A percentile compares a stretch with the other conserved stretches of the same genome.
Evolutionary conservation across 2,888 invertebrate genomes (phyloP).

Genomic region (Thera obeliscata): DNA sequence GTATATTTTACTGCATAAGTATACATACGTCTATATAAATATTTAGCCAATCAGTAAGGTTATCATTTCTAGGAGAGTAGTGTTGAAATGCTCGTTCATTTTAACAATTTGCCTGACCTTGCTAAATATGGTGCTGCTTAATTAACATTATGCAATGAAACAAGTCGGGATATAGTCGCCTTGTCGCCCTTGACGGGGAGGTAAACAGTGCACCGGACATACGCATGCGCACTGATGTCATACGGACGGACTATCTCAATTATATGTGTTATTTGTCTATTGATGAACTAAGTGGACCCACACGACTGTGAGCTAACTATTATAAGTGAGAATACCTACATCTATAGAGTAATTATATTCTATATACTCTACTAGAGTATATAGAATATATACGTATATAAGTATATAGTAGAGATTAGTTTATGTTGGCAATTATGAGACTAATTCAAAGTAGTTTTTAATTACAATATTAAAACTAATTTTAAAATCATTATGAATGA

Average conservation of each 20-base stretch:
- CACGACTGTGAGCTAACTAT: constrained; percentile 2
- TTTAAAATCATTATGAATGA: too few relatives aligned
- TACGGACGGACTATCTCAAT: constrained; percentile 25
- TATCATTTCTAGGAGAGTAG: neutral
- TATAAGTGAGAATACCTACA: neutral
- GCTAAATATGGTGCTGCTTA: constrained; percentile 28
- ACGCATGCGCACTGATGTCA: constrained; percentile 37
- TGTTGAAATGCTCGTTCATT: constrained; percentile 3
- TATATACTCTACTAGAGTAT: too few relatives aligned
- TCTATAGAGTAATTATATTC: too few relatives aligned
- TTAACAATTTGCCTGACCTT: constrained; percentile 14
- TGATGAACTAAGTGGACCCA: constrained; percentile 5
- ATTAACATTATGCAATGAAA: constrained; percentile 33
- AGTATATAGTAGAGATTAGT: too few relatives aligned
- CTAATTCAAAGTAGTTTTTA: too few relatives aligned
- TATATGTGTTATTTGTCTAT: constrained; percentile 8
- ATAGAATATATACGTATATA: too few relatives aligned
- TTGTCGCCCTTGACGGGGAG: constrained; percentile 32
- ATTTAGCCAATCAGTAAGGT: too few relatives aligned
- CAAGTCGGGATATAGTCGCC: constrained; percentile 26
- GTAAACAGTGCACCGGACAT: constrained; percentile 36
- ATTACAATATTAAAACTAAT: too few relatives aligned
- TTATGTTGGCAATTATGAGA: too few relatives aligned
- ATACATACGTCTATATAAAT: too few relatives aligned
- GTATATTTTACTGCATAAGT: too few relatives aligned